Conservation (phyloP, 2,113 vertebrate genomes). For the Callipepla californica region DNA sequence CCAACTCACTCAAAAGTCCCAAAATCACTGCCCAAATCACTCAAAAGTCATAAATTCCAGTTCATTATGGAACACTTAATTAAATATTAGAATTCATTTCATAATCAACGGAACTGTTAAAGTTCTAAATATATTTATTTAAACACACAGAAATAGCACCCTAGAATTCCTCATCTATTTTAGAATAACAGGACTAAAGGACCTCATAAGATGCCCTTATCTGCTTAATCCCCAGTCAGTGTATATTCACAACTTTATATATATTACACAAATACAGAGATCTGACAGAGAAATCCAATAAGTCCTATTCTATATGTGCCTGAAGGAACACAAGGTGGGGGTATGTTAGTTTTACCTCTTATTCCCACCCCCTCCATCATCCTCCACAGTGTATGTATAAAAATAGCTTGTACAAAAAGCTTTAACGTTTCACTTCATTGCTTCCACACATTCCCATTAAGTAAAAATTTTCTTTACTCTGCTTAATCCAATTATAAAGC, state of each 20-base stretch:
- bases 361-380: background rate
- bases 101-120: background rate
- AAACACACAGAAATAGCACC: background rate
- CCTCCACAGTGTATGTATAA: background rate
- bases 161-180: background rate
- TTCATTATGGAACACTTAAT: background rate
- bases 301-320: background rate
- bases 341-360: background rate
- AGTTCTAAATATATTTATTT: background rate
- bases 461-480: background rate
- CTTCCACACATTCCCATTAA: slow-evolving; percentile 19
- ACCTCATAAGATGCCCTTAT: background rate
- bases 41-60: background rate
- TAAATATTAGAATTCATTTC: background rate
- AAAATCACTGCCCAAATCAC: background rate
- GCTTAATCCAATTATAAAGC: slow-evolving; percentile 31
- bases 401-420: background rate
- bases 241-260: background rate
- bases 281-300: background rate
- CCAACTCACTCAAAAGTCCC: background rate
- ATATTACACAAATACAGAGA: background rate
- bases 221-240: background rate
- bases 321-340: background rate
- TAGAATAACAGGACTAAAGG: background rate
- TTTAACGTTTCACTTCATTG: background rate